A percentile compares a stretch with the other conserved stretches of the same genome.
Evolutionary conservation across 2,888 invertebrate species (phyloP).

Genomic region (Copidosoma aretas): DNA sequence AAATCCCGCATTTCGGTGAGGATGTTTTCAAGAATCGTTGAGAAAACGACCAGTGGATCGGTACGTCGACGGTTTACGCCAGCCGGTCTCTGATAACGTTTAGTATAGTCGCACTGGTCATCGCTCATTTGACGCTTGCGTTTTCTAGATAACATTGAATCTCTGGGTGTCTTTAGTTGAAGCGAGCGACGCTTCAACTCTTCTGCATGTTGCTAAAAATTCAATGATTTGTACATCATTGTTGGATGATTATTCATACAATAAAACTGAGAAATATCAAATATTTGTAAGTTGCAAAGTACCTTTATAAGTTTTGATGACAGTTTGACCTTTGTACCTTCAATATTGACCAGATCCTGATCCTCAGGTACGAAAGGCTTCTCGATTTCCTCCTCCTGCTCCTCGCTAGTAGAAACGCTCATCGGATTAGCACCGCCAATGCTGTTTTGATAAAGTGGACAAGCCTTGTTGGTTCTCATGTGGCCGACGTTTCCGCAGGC

Average conservation of each 20-base stretch:
- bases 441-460: slow-evolving; percentile 85
- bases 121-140: slow-evolving; percentile 72
- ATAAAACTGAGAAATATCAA: neutral
- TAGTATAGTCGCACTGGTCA: slow-evolving; percentile 88
- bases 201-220: slow-evolving; percentile 75
- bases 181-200: slow-evolving; percentile 82
- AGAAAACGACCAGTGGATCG: slow-evolving; percentile 94
- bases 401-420: slow-evolving; percentile 75
- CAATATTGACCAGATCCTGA: slow-evolving; percentile 89
- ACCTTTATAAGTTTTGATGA: slow-evolving; percentile 87
- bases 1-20: slow-evolving; percentile 90
- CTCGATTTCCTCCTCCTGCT: slow-evolving; percentile 76
- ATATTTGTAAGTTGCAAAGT: slow-evolving; percentile 8
- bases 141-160: slow-evolving; percentile 70
- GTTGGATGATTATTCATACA: neutral
- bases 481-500: slow-evolving; percentile 91
- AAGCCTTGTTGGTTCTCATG: slow-evolving; percentile 95
- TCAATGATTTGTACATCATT: slow-evolving; percentile 14
- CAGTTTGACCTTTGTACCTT: slow-evolving; percentile 91
- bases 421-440: slow-evolving; percentile 46
- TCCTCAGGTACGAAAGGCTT: slow-evolving; percentile 71
- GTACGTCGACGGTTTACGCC: slow-evolving; percentile 86
- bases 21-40: slow-evolving; percentile 88
- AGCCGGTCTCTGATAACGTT: slow-evolving; percentile 79
- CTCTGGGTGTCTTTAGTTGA: slow-evolving; percentile 79